Evolutionary conservation across 1,140 invertebrate genomes (phyloP).

Genomic region (Hypothenemus hampei): DNA sequence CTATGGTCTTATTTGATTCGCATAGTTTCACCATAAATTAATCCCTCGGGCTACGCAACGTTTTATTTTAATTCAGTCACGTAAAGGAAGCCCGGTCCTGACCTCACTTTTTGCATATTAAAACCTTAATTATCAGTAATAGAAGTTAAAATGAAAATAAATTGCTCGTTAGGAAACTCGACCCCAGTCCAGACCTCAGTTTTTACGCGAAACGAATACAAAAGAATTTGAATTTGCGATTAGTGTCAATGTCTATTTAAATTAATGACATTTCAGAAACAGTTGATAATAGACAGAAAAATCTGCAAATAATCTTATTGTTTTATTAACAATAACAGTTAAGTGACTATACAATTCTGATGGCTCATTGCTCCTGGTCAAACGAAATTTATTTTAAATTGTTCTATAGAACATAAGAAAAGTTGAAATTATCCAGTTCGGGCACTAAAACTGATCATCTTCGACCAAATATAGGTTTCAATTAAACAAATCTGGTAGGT

Average conservation of each 20-base stretch:
- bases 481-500: too few species aligned
- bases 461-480: too few species aligned
- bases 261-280: too few species aligned
- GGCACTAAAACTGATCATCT: too few species aligned
- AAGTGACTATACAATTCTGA: conserved; percentile 3
- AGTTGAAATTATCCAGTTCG: too few species aligned
- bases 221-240: conserved; percentile 4
- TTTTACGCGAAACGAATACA: background rate
- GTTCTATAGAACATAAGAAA: too few species aligned
- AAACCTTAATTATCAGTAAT: conserved; percentile 27
- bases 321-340: conserved; percentile 13
- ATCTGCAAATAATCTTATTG: conserved; percentile 9
- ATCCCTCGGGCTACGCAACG: conserved; percentile 12
- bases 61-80: conserved; percentile 26
- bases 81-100: conserved; percentile 15
- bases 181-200: background rate
- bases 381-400: too few species aligned
- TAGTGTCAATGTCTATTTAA: too few species aligned
- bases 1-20: too few species aligned
- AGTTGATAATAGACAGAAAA: conserved; percentile 6
- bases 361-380: too few species aligned
- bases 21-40: conserved; percentile 26
- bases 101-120: conserved; percentile 22
- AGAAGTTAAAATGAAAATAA: conserved; percentile 25
- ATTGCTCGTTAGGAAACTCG: conserved; percentile 6